Conservation (phyloP, 2,888 invertebrate species). For the Cryptus viduatorius region DNA sequence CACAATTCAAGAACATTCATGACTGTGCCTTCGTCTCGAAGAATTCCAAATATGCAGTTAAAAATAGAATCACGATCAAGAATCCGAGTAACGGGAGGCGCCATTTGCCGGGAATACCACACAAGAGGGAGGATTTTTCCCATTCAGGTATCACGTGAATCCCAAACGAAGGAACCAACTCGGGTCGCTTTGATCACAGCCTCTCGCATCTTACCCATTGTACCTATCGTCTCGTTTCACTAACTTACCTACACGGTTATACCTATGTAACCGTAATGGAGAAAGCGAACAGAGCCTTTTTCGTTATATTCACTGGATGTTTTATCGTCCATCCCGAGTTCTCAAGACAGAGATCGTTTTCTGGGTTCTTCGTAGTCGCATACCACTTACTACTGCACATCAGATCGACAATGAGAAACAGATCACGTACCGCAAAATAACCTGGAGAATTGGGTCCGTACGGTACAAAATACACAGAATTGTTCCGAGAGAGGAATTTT, state of each 20-base stretch:
- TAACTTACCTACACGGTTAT: neutral
- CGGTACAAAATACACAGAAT: neutral
- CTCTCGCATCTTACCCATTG: constrained; percentile 8
- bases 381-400: neutral
- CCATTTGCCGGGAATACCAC: constrained; percentile 7
- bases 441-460: neutral
- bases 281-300: constrained; percentile 26
- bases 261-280: neutral
- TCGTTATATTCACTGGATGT: neutral
- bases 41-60: neutral
- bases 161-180: constrained; percentile 10
- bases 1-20: too few relatives aligned
- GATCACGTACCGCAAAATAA: constrained; percentile 46
- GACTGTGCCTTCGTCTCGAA: too few relatives aligned
- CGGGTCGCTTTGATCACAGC: constrained; percentile 41
- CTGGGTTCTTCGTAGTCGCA: neutral
- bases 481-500: constrained; percentile 41
- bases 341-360: neutral
- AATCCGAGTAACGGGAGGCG: neutral
- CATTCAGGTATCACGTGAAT: neutral
- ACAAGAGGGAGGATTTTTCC: constrained; percentile 2
- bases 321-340: neutral
- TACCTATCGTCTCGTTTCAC: constrained; percentile 22
- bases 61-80: neutral
- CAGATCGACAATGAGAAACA: constrained; percentile 41